Evolutionary conservation across 2,113 vertebrate genomes (phyloP).

Genomic region (Eublepharis macularius): DNA sequence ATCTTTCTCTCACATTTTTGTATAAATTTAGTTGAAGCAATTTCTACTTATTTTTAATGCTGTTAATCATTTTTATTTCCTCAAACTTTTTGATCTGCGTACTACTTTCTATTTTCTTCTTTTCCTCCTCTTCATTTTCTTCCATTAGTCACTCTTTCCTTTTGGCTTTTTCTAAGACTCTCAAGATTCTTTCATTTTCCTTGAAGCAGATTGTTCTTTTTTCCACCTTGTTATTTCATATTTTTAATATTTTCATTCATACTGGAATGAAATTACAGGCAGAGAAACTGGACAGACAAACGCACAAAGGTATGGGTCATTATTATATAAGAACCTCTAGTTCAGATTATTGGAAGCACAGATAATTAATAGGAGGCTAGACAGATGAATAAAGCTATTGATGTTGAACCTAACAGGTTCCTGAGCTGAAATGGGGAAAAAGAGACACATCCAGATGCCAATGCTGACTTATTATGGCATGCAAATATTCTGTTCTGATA

Average conservation of each 20-base stretch:
- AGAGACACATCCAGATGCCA: conserved; percentile 40
- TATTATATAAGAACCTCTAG: background rate
- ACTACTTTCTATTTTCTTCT: background rate
- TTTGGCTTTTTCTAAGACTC: background rate
- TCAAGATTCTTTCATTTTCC: background rate
- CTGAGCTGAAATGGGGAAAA: conserved; percentile 53
- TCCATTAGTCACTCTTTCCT: background rate
- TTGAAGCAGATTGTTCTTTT: background rate
- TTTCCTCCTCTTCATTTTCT: background rate
- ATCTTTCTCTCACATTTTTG: background rate
- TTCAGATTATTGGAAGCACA: conserved; percentile 23
- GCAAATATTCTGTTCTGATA: conserved; percentile 60
- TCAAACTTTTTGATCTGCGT: background rate
- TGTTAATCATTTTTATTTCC: background rate
- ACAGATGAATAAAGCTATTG: conserved; percentile 40
- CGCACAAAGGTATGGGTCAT: conserved; percentile 6
- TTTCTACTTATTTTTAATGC: background rate
- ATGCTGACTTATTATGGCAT: conserved; percentile 58
- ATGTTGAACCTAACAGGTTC: conserved; percentile 39
- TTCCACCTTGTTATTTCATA: background rate
- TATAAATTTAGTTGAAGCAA: background rate
- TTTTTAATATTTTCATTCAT: background rate
- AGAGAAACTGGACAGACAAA: background rate
- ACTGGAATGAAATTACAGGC: background rate
- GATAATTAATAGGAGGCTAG: conserved; percentile 43